Conservation (phyloP, 2,797 vertebrate species). For the Limosa lapponica region DNA sequence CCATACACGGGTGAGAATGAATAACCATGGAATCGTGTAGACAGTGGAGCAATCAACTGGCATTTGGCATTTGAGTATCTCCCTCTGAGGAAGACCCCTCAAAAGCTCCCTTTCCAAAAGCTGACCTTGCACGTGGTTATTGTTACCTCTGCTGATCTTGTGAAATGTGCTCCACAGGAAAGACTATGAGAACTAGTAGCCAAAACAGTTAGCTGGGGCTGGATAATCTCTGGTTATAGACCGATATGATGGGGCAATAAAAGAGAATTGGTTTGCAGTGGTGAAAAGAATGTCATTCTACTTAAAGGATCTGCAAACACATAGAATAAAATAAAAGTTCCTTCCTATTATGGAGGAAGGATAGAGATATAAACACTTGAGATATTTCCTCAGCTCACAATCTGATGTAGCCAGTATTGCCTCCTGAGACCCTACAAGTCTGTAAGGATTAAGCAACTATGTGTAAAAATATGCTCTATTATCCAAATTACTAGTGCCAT, state of each 20-base stretch:
- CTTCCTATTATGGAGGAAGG: background rate
- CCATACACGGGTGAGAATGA: background rate
- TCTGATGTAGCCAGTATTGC: background rate
- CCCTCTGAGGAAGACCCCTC: background rate
- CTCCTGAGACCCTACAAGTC: background rate
- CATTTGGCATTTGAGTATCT: background rate
- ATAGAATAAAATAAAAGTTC: background rate
- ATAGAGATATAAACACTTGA: background rate
- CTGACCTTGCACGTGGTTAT: background rate
- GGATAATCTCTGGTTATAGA: background rate
- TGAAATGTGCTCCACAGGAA: background rate
- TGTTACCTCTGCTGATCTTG: background rate
- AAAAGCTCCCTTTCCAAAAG: background rate
- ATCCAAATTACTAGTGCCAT: background rate
- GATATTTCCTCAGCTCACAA: background rate
- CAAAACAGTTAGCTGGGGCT: background rate
- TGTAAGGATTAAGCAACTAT: background rate
- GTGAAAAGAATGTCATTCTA: background rate
- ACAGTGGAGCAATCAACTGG: background rate
- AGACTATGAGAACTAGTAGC: background rate
- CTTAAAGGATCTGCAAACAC: background rate
- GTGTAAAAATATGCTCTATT: background rate
- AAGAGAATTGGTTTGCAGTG: background rate
- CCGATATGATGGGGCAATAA: background rate
- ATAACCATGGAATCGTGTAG: conserved; percentile 24